A percentile compares a stretch with the other conserved stretches of the same genome.
These are phyloP conservation scores for Danio rerio DNA, from an alignment of 2,113 vertebrate species.

Conservation along the genomic window DNA sequence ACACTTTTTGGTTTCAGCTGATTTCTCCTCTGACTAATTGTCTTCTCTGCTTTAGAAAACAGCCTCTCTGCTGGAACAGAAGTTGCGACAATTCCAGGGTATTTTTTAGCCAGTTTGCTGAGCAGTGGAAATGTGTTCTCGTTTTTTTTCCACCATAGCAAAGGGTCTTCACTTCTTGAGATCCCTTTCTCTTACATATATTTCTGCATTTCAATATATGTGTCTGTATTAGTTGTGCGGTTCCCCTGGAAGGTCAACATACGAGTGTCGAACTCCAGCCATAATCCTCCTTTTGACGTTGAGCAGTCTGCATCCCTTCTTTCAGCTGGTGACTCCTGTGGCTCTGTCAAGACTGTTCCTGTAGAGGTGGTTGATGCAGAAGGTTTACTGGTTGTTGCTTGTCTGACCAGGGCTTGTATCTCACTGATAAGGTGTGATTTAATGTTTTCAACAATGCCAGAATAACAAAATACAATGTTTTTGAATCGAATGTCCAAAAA, in stretches of 20 bases:
- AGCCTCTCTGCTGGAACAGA: slow-evolving; percentile 42
- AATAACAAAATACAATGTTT: not conserved
- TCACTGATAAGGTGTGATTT: not conserved
- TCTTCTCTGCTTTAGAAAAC: slow-evolving; percentile 33
- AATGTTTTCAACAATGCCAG: not conserved
- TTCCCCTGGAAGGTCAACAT: slow-evolving; percentile 23
- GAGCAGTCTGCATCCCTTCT: not conserved
- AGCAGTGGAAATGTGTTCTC: slow-evolving; percentile 24
- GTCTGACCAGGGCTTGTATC: not conserved
- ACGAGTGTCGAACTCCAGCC: slow-evolving; percentile 46
- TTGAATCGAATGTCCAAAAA: not conserved
- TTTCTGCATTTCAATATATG: slow-evolving; percentile 41
- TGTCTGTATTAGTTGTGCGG: slow-evolving; percentile 40
- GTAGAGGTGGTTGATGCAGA: not conserved
- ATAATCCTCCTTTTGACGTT: not conserved
- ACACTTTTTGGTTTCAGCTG: not conserved
- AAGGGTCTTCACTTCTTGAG: slow-evolving; percentile 23
- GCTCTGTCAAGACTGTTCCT: too few relatives aligned
- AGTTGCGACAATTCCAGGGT: slow-evolving; percentile 11
- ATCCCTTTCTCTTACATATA: slow-evolving; percentile 46
- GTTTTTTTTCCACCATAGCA: slow-evolving; percentile 50
- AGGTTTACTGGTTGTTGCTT: not conserved
- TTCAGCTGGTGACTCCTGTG: too few relatives aligned
- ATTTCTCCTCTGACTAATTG: not conserved
- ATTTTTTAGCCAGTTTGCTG: slow-evolving; percentile 37